A percentile compares a stretch with the other conserved stretches of the same genome.
These are phyloP conservation scores for Eidolon dupreanum DNA, from an alignment of 2,797 vertebrate species.

Conservation along the genomic window DNA sequence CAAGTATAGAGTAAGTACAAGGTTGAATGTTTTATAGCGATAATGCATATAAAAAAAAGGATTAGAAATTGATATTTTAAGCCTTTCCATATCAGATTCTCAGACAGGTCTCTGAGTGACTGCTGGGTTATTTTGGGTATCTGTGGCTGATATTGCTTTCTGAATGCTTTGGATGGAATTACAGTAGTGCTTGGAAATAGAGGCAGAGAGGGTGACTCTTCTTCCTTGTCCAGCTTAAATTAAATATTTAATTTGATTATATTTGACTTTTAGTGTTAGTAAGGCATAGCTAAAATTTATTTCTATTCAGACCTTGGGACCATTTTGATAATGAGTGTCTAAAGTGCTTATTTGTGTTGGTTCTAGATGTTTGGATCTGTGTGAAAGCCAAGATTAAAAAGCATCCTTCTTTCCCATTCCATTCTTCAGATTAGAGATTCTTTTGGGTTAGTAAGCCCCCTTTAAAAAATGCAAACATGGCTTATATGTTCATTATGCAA, in stretches of 20 bases:
- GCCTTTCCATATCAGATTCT: background rate
- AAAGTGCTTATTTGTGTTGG: background rate
- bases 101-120: background rate
- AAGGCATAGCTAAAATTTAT: background rate
- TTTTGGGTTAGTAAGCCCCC: background rate
- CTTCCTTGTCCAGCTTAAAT: background rate
- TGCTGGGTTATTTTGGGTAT: background rate
- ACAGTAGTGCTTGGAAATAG: background rate
- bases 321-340: background rate
- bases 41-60: background rate
- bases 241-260: background rate
- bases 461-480: background rate
- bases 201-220: background rate
- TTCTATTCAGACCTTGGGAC: background rate
- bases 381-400: background rate
- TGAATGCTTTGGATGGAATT: background rate
- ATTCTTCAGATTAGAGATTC: background rate
- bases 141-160: background rate
- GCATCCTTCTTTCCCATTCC: background rate
- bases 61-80: background rate
- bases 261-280: constrained; percentile 26
- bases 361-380: background rate
- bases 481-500: background rate
- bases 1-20: background rate
- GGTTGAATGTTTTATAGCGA: background rate